phyloP scores from a whole-genome alignment of 23 tunicate species.

The Aplidium turbinatum region DNA sequence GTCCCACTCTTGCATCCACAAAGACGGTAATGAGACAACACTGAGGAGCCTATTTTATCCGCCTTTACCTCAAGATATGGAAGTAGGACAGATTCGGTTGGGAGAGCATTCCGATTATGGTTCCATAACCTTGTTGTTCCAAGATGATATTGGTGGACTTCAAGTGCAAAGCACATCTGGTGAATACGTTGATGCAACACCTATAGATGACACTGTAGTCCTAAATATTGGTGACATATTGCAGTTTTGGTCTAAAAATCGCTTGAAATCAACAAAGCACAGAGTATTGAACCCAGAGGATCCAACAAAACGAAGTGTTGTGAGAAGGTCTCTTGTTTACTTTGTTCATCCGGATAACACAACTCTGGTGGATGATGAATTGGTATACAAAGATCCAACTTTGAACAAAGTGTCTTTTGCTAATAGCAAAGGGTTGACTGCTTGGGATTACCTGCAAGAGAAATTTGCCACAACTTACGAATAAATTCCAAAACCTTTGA shows the following conservation, averaged over 20 bases:
- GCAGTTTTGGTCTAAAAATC: slow-evolving; percentile 58
- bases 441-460: slow-evolving; percentile 9
- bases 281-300: slow-evolving; percentile 41
- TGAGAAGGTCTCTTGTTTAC: slow-evolving; percentile 39
- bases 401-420: background rate
- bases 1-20: slow-evolving; percentile 39
- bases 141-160: slow-evolving; percentile 77
- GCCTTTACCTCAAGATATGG: slow-evolving; percentile 29
- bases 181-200: slow-evolving; percentile 56
- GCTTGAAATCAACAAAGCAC: slow-evolving; percentile 67
- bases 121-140: slow-evolving; percentile 72
- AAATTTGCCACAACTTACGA: slow-evolving; percentile 25
- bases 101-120: slow-evolving; percentile 92
- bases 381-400: slow-evolving; percentile 6
- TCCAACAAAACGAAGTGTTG: slow-evolving; percentile 5
- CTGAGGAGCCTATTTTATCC: slow-evolving; percentile 77
- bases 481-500: no score
- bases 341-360: slow-evolving; percentile 55
- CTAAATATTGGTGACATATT: slow-evolving; percentile 65
- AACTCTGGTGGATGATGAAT: slow-evolving; percentile 16
- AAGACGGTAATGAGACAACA: slow-evolving; percentile 51
- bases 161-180: slow-evolving; percentile 39
- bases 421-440: slow-evolving; percentile 7
- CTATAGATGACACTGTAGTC: slow-evolving; percentile 60
- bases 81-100: slow-evolving; percentile 43